phyloP scores from a whole-genome alignment of 2,113 vertebrate species.

The Sus scrofa region T2T-Sscrofa CM000817.6:162588001-162588500 shows the following conservation, averaged over 20 bases:
- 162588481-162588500: background rate
- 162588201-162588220: background rate
- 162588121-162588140: background rate
- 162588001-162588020: background rate
- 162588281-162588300: background rate
- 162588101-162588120: background rate
- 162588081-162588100: no score
- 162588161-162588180: background rate
- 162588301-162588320: conserved; percentile 9
- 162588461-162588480: conserved; percentile 6
- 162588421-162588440: conserved; percentile 37
- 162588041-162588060: background rate
- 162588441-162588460: background rate
- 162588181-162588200: background rate
- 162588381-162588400: background rate
- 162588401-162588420: background rate
- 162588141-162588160: background rate
- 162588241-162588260: background rate
- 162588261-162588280: background rate
- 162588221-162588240: background rate
- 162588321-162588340: conserved; percentile 15
- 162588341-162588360: background rate
- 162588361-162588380: background rate
- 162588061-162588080: background rate
- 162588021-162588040: background rate